These are phyloP conservation scores for Acropora yongei DNA, from an alignment of 64 coral and sea anemone genomes.

Conservation along the genomic window DNA sequence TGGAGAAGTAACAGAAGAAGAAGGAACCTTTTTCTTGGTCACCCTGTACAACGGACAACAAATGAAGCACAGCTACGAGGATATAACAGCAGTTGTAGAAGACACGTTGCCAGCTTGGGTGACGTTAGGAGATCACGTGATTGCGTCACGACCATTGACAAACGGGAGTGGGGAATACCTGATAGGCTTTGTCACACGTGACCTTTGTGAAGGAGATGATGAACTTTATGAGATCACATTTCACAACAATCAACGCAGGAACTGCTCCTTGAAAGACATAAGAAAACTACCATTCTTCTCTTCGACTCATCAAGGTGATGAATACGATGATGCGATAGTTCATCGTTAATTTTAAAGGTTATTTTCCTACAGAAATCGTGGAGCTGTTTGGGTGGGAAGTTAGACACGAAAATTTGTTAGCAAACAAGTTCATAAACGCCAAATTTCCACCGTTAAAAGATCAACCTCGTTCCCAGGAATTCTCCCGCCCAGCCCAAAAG, in stretches of 20 bases:
- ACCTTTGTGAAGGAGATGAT: neutral
- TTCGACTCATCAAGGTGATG: slow-evolving; percentile 17
- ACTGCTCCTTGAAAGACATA: neutral
- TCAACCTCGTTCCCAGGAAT: too few relatives aligned
- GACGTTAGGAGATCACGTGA: slow-evolving; percentile 28
- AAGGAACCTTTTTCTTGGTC: neutral
- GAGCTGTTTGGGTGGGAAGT: too few relatives aligned
- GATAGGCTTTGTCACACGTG: slow-evolving; percentile 10
- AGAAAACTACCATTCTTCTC: slow-evolving; percentile 30
- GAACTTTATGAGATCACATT: slow-evolving; percentile 29
- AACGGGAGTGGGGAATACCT: slow-evolving; percentile 6
- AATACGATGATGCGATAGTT: neutral
- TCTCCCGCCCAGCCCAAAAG: too few relatives aligned
- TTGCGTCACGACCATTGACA: neutral
- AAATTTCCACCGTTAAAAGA: too few relatives aligned
- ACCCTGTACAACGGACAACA: slow-evolving; percentile 4
- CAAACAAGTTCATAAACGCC: too few relatives aligned
- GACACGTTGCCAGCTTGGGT: neutral
- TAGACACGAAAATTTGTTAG: too few relatives aligned
- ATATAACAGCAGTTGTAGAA: neutral
- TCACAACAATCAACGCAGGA: neutral
- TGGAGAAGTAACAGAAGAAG: neutral
- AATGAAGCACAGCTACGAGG: slow-evolving; percentile 16
- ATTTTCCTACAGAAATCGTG: too few relatives aligned
- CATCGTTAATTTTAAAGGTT: too few relatives aligned